phyloP scores from a whole-genome alignment of 2,797 vertebrate species.

The Tadarida brasiliensis region DNA sequence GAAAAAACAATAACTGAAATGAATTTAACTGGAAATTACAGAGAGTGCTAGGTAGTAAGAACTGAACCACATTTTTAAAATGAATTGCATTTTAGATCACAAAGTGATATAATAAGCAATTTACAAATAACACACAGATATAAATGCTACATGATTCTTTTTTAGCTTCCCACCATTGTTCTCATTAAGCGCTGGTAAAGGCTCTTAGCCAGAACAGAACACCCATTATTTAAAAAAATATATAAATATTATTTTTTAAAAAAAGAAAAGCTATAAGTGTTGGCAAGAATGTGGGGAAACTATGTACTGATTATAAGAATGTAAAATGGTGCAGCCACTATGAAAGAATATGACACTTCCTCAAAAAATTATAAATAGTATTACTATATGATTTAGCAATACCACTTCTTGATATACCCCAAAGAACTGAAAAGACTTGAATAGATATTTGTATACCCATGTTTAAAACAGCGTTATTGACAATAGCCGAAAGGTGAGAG shows the following conservation, averaged over 20 bases:
- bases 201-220: background rate
- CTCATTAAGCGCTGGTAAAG: background rate
- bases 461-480: background rate
- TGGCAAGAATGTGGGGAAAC: background rate
- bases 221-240: background rate
- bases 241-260: background rate
- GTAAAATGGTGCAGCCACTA: background rate
- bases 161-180: background rate
- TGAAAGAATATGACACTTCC: background rate
- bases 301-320: background rate
- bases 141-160: background rate
- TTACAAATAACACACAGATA: conserved; percentile 8
- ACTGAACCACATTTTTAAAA: conserved; percentile 49
- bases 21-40: conserved; percentile 54
- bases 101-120: conserved; percentile 18
- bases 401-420: background rate
- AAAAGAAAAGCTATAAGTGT: background rate
- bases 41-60: background rate
- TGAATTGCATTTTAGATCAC: conserved; percentile 29
- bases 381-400: background rate
- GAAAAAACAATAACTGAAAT: conserved; percentile 5
- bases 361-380: conserved; percentile 18
- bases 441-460: background rate
- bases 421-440: background rate
- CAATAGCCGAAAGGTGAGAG: background rate